Conservation (phyloP, 2,797 vertebrate genomes). For the Enteromius unitaeniatus region DNA sequence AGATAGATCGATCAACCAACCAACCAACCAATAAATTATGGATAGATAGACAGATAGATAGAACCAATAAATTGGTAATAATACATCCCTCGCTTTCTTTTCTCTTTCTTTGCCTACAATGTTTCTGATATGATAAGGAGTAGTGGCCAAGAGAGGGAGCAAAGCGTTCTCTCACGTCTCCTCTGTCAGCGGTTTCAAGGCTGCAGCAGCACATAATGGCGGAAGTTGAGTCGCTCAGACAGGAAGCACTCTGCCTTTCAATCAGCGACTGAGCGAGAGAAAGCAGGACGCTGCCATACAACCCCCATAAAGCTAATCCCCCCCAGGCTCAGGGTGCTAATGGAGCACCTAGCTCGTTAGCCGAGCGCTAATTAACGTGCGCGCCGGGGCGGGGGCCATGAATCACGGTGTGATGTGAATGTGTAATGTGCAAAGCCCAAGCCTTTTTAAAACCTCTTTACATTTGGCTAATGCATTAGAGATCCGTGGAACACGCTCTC, state of each 20-base stretch:
- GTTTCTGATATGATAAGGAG: neutral
- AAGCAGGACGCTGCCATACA: slow-evolving; percentile 23
- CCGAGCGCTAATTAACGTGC: slow-evolving; percentile 53
- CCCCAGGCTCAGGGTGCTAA: slow-evolving; percentile 47
- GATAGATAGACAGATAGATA: no score
- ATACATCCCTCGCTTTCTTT: no score
- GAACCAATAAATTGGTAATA: no score
- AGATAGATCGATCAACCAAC: no score
- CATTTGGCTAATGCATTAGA: slow-evolving; percentile 34
- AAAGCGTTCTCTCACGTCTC: neutral
- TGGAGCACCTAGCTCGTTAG: slow-evolving; percentile 56
- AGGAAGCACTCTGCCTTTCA: slow-evolving; percentile 27
- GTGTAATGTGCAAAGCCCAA: slow-evolving; percentile 31
- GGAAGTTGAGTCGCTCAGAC: slow-evolving; percentile 24
- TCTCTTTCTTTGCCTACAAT: no score
- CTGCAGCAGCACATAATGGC: slow-evolving; percentile 34
- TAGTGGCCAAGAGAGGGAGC: neutral
- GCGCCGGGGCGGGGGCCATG: neutral
- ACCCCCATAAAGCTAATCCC: slow-evolving; percentile 56
- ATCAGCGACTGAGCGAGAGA: neutral
- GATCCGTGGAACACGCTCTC: neutral
- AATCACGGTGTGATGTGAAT: slow-evolving; percentile 50
- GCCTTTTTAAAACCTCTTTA: slow-evolving; percentile 23
- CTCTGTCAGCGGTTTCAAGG: slow-evolving; percentile 39
- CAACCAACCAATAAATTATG: rapidly evolving